A percentile compares a stretch with the other conserved stretches of the same genome.
phyloP scores from a whole-genome alignment of 2,888 invertebrate species.

The Euplagia quadripunctaria region DNA sequence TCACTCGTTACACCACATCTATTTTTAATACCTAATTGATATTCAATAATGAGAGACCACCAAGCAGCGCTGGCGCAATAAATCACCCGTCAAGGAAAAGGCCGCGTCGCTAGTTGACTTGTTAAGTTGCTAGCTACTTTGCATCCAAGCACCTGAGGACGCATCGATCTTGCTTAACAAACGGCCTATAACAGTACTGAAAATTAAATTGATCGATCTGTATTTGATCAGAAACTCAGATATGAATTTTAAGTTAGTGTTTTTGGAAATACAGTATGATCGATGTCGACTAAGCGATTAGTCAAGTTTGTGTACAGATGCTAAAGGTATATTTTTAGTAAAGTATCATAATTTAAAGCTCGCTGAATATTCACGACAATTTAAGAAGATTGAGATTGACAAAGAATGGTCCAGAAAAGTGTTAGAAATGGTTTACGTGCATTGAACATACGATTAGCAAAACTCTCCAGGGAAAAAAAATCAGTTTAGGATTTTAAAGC shows the following conservation, averaged over 20 bases:
- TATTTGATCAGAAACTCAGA: not conserved
- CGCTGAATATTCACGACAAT: too few relatives aligned
- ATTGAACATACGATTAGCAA: too few relatives aligned
- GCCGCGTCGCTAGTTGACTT: slow-evolving; percentile 51
- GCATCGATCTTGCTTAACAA: slow-evolving; percentile 47
- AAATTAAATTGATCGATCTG: slow-evolving; percentile 32
- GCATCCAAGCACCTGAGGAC: slow-evolving; percentile 48
- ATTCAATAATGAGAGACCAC: slow-evolving; percentile 60
- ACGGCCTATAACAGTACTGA: slow-evolving; percentile 38
- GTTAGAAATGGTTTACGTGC: not conserved
- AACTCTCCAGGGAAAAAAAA: not conserved
- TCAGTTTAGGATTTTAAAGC: too few relatives aligned
- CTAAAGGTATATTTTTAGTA: too few relatives aligned
- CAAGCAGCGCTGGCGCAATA: slow-evolving; percentile 51
- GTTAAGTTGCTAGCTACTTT: slow-evolving; percentile 52
- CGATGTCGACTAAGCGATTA: not conserved
- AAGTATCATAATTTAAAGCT: too few relatives aligned
- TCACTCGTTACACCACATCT: slow-evolving; percentile 38
- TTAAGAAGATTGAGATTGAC: not conserved
- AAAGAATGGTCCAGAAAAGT: not conserved
- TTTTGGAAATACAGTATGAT: not conserved
- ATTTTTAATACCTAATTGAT: slow-evolving; percentile 56
- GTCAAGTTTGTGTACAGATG: not conserved
- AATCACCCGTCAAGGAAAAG: slow-evolving; percentile 58
- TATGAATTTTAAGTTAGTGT: not conserved